Evolutionary conservation across 92 coral and sea anemone species (phyloP), one percentile per base, ranked within the genome.

Genomic region (Galaxea fascicularis): DNA sequence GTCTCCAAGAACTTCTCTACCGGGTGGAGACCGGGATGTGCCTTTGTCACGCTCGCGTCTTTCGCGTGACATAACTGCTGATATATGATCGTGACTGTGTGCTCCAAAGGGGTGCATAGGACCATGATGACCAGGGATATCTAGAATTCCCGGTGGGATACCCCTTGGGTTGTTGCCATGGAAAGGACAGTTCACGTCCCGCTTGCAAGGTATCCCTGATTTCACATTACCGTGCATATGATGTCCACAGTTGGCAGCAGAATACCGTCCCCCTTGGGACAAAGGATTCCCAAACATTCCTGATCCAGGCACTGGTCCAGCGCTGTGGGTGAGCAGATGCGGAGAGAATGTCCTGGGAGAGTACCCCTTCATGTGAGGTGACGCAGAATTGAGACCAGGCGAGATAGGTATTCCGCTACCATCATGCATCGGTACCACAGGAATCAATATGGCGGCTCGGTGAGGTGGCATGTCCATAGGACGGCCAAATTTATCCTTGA

Each of bases 301-400:
- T 45, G 95, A 70, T 1, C 93, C 87, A 47, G 91, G 92, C 30
- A 92, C 82, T 21, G 91, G 66, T 29, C 66, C 69, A 20, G 92
- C 76, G 83, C 92, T 91, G 71, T 97, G 99, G 53, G 98, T 97
- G 18, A 97, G 92, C 10, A 97, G 92, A 79, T 97, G 99, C 4
- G 99, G 99, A 29, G 99, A 86, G 71, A 97, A 97, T 8, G 98
- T 97, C 62, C 96, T 76, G 18, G 99, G 95, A 35, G 99, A 89
- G 68, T 90, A 92, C 0, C 97, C 95, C 46, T 93, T 93, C 91
- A 93, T 46, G 85, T 93, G 96, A 15, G 97, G 97, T 4, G 98
- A 85, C 27, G 97, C 58, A 14, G 98, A 91, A 54, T 91, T 94
- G 29, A 97, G 93, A 28, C 92, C 92, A 0, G 95, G 93, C 20